phyloP scores from a whole-genome alignment of 2,888 invertebrate genomes.

The Rhynchonema sp. region DNA sequence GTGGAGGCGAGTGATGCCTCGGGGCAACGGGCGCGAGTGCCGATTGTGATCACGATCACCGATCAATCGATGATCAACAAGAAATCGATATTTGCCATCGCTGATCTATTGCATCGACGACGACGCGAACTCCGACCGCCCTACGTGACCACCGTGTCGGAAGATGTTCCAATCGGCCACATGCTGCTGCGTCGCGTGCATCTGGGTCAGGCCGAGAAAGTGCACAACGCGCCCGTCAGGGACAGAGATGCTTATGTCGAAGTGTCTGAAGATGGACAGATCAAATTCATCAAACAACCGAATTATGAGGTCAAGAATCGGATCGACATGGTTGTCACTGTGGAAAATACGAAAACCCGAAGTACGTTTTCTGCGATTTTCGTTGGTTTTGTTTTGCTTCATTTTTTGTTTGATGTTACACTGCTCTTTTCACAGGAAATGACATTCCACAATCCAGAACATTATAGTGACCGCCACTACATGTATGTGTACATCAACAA shows the following conservation, averaged over 20 bases:
- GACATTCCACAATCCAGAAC: no score
- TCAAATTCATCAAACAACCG: neutral
- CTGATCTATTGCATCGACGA: neutral
- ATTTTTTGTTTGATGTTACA: no score
- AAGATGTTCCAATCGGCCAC: neutral
- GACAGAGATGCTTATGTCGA: neutral
- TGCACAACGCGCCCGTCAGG: neutral
- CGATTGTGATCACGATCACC: no score
- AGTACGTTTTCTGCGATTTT: neutral
- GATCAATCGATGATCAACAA: neutral
- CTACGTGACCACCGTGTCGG: neutral
- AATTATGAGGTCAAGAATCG: neutral
- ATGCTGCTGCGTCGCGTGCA: neutral
- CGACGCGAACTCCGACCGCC: neutral
- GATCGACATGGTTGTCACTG: neutral
- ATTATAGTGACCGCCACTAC: no score
- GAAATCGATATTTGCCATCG: neutral
- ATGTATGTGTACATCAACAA: no score
- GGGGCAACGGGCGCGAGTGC: neutral
- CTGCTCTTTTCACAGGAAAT: no score
- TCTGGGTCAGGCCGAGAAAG: neutral
- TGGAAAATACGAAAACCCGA: neutral
- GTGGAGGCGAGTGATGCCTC: neutral
- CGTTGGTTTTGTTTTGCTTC: no score
- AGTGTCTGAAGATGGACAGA: neutral